Base-by-base conservation (phyloP, 2,113 vertebrate species). In the Cynoglossus semilaevis region DNA sequence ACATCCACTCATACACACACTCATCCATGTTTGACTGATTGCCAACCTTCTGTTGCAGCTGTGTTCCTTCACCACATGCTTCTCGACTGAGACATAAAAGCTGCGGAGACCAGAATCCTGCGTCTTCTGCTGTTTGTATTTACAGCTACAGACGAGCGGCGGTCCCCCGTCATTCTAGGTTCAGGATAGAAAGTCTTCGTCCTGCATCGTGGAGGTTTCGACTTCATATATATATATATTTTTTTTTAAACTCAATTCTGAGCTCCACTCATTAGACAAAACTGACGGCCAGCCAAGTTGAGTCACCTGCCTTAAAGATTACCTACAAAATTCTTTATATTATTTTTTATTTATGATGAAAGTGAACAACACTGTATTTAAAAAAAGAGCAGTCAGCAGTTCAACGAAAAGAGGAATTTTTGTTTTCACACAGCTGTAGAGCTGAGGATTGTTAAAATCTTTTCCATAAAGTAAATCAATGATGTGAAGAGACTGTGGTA, bases 1-100 rank as follows among this genome's bases (percentile, higher is more conserved):
- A 10, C 37, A 8, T 65, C 71, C 63, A 44, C 71, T 38, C 72
- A 52, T 70, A 64, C 10, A 52, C 59, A 58, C 7, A 70, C 66
- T 77, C 67, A 74, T 81, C 63, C 70, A 62, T 6, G 17, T 76
- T 77, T 82, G 74, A 80, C 74, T 80, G 74, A 85, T 81, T 74
- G 69, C 74, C 67, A 74, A 67, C 67, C 69, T 70, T 76, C 67
- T 78, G 67, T 53, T 74, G 75, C 65, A 67, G 67, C 72, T 42
- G 48, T 80, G 80, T 82, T 85, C 70, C 54, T 58, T 76, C 67
- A 80, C 67, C 62, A 45, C 40, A 45, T 43, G 35, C 57, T 67
- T 76, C 58, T 58, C 56, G 60, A 58, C 56, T 29, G 52, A 70
- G 48, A 63, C 50, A 53, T 59, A 71, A 50, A 73, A 46, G 74